A percentile compares a stretch with the other conserved stretches of the same genome.
Evolutionary conservation across 2,797 vertebrate genomes (phyloP).

Genomic region (Labroides dimidiatus): DNA sequence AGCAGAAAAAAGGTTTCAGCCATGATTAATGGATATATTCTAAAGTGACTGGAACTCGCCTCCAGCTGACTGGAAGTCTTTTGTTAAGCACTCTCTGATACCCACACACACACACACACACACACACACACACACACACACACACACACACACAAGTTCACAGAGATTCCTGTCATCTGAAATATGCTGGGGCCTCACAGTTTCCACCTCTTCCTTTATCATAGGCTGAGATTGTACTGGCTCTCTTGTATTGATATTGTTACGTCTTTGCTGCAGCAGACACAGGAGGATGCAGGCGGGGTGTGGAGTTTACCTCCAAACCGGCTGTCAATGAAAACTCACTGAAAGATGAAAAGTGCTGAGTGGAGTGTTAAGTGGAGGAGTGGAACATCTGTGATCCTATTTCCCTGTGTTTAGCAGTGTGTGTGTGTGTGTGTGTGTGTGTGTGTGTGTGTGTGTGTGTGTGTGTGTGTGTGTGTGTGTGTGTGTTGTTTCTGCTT

Average conservation of each 20-base stretch:
- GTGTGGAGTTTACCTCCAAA: slow-evolving; percentile 58
- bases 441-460: background rate
- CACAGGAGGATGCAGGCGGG: slow-evolving; percentile 54
- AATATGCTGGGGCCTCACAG: slow-evolving; percentile 29
- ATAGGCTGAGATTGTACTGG: slow-evolving; percentile 29
- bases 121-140: too few relatives aligned
- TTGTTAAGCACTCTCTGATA: slow-evolving; percentile 42
- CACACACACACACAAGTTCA: too few relatives aligned
- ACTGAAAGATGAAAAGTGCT: slow-evolving; percentile 63
- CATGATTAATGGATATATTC: slow-evolving; percentile 50
- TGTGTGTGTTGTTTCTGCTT: slow-evolving; percentile 6
- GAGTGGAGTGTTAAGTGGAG: slow-evolving; percentile 54
- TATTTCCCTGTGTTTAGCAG: slow-evolving; percentile 41
- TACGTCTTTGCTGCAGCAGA: slow-evolving; percentile 49
- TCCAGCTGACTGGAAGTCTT: slow-evolving; percentile 47
- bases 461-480: background rate
- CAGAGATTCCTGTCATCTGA: slow-evolving; percentile 6
- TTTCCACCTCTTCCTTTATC: slow-evolving; percentile 25
- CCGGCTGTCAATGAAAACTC: slow-evolving; percentile 59
- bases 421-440: background rate
- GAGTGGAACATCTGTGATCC: slow-evolving; percentile 58
- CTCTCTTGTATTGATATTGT: slow-evolving; percentile 56
- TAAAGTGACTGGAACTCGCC: slow-evolving; percentile 38
- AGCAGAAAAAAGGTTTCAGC: slow-evolving; percentile 38
- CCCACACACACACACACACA: background rate